phyloP scores from a whole-genome alignment of 2,113 vertebrate genomes.

The Solenodon paradoxus region DNA sequence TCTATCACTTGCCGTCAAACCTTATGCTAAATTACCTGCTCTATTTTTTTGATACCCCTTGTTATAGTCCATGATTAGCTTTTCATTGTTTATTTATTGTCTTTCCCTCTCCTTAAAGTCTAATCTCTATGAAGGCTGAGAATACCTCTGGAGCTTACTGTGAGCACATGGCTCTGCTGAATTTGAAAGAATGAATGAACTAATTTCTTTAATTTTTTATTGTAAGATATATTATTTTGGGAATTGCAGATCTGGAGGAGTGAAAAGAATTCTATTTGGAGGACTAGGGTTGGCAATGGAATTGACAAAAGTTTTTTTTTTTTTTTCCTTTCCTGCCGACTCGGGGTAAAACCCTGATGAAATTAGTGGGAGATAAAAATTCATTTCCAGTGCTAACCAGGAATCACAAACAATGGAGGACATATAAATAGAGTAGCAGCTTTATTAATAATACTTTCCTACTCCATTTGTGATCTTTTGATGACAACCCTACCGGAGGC shows the following conservation, averaged over 20 bases:
- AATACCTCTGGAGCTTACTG: neutral
- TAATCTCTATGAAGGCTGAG: slow-evolving; percentile 7
- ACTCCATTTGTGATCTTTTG: slow-evolving; percentile 74
- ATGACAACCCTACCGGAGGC: slow-evolving; percentile 80
- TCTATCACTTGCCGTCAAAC: neutral
- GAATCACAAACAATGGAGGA: slow-evolving; percentile 78
- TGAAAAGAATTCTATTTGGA: slow-evolving; percentile 68
- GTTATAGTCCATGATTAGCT: neutral
- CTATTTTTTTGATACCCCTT: neutral
- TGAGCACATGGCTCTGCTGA: neutral
- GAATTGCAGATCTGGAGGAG: slow-evolving; percentile 62
- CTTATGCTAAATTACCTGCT: neutral
- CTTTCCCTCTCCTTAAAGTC: neutral
- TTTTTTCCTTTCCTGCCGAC: slow-evolving; percentile 20
- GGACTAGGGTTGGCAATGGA: slow-evolving; percentile 58
- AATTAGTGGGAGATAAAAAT: slow-evolving; percentile 79
- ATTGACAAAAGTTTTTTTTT: slow-evolving; percentile 61
- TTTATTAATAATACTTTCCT: slow-evolving; percentile 82
- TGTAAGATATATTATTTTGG: slow-evolving; percentile 33
- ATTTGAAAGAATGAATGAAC: slow-evolving; percentile 65
- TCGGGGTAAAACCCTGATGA: slow-evolving; percentile 60
- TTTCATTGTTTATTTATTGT: slow-evolving; percentile 12
- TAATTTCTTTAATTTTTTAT: slow-evolving; percentile 60
- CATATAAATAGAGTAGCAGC: slow-evolving; percentile 77
- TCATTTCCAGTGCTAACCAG: slow-evolving; percentile 71